Percentiles rank a stretch among this genome's conserved stretches.
Conservation (phyloP, 92 coral and sea anemone genomes). For the Bergia sp. region DNA sequence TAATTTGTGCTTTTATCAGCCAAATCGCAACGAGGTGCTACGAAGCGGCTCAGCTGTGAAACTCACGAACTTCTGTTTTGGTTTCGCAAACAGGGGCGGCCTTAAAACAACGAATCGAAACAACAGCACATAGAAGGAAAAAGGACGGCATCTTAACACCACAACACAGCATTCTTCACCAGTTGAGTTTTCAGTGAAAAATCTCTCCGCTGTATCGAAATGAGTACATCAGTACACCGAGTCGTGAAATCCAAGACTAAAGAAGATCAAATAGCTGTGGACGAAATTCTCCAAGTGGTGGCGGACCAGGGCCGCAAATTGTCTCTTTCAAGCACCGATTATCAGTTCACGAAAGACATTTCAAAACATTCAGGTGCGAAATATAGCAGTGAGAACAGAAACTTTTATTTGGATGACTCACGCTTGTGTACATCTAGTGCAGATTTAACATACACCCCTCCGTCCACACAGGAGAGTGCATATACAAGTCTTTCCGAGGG, state of each 20-base stretch:
- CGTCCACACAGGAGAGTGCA: conserved; percentile 60
- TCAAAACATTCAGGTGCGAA: conserved; percentile 53
- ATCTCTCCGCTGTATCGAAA: not conserved
- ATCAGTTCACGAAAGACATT: conserved; percentile 71
- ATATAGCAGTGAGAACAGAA: conserved; percentile 55
- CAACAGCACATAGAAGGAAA: not conserved
- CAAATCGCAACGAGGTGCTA: not conserved
- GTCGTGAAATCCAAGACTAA: conserved; percentile 50
- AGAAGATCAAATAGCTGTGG: conserved; percentile 76
- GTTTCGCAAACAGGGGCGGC: not conserved
- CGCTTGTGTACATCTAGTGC: conserved; percentile 61
- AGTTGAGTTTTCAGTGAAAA: not conserved
- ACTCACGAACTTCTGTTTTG: not conserved
- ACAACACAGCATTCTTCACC: not conserved
- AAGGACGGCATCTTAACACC: not conserved
- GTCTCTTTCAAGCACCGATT: conserved; percentile 82
- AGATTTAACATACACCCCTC: conserved; percentile 70
- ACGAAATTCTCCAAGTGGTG: conserved; percentile 79
- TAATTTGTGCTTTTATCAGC: conserved; percentile 1
- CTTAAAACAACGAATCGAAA: not conserved
- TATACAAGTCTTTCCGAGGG: conserved; percentile 58
- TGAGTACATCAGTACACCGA: conserved; percentile 31
- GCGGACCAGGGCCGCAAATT: conserved; percentile 77
- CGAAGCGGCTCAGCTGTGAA: not conserved
- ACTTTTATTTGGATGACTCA: conserved; percentile 54